Evolutionary conservation across 2,797 vertebrate species (phyloP).

Genomic region (Coregonus sp.): DNA sequence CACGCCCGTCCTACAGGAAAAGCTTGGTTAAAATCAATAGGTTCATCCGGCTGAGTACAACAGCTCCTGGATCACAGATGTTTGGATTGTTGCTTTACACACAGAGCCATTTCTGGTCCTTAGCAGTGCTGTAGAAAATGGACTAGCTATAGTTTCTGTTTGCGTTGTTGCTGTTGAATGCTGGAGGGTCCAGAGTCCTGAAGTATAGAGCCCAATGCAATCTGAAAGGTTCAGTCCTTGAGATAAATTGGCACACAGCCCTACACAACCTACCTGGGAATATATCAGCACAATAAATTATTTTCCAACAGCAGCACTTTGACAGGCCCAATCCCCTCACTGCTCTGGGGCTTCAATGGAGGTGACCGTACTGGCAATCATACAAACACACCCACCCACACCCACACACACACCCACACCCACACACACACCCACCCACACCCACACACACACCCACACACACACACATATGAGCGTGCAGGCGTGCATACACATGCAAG

Average conservation of each 20-base stretch:
- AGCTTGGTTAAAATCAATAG: slow-evolving; percentile 53
- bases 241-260: slow-evolving; percentile 45
- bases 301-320: slow-evolving; percentile 35
- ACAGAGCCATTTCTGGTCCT: slow-evolving; percentile 4
- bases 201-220: slow-evolving; percentile 37
- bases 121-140: slow-evolving; percentile 30
- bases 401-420: slow-evolving; percentile 39
- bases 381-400: slow-evolving; percentile 34
- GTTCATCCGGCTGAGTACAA: slow-evolving; percentile 26
- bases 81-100: slow-evolving; percentile 26
- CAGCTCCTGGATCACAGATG: slow-evolving; percentile 23
- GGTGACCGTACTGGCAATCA: slow-evolving; percentile 59
- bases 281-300: slow-evolving; percentile 61
- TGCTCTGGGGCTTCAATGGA: slow-evolving; percentile 45
- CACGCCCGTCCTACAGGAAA: slow-evolving; percentile 38
- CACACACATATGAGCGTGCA: slow-evolving; percentile 17
- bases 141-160: slow-evolving; percentile 10
- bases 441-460: slow-evolving; percentile 30
- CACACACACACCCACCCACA: not conserved
- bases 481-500: not conserved
- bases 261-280: slow-evolving; percentile 32
- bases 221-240: slow-evolving; percentile 37
- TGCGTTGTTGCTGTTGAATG: slow-evolving; percentile 6
- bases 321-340: slow-evolving; percentile 51
- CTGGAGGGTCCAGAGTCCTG: slow-evolving; percentile 45